Conservation (phyloP, 2,888 invertebrate genomes). For the Crioceris asparagi region DNA sequence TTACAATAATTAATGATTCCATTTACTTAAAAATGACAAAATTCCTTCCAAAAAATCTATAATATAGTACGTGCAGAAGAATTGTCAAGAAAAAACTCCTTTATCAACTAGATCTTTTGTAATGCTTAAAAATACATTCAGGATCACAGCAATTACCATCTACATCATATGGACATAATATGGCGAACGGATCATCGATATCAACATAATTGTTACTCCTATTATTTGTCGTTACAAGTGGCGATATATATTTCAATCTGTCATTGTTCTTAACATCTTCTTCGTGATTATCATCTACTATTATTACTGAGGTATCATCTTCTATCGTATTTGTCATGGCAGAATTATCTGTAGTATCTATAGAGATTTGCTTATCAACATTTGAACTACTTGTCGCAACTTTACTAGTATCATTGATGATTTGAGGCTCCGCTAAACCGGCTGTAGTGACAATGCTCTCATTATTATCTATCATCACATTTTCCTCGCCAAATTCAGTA, state of each 20-base stretch:
- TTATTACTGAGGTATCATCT: too few species aligned
- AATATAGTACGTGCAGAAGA: too few species aligned
- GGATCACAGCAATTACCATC: slow-evolving; percentile 34
- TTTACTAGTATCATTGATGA: background rate
- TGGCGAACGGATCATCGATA: slow-evolving; percentile 29
- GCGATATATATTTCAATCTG: slow-evolving; percentile 31
- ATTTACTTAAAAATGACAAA: too few species aligned
- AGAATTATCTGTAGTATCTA: slow-evolving; percentile 4
- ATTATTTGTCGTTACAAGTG: slow-evolving; percentile 28
- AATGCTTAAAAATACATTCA: slow-evolving; percentile 34
- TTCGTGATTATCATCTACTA: slow-evolving; percentile 27
- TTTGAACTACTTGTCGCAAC: too few species aligned
- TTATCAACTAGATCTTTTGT: background rate
- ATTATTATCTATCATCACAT: too few species aligned
- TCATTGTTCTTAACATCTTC: slow-evolving; percentile 7
- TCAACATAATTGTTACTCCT: too few species aligned
- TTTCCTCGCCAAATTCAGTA: too few species aligned
- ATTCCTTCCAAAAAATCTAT: too few species aligned
- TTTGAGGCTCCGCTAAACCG: background rate
- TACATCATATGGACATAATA: slow-evolving; percentile 35
- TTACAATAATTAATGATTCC: too few species aligned
- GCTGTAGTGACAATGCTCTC: too few species aligned
- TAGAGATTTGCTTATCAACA: too few species aligned
- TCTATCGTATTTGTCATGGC: slow-evolving; percentile 5
- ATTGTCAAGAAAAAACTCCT: background rate